Evolutionary conservation across 2,888 invertebrate genomes (phyloP).

Genomic region (Tortrix viridana): DNA sequence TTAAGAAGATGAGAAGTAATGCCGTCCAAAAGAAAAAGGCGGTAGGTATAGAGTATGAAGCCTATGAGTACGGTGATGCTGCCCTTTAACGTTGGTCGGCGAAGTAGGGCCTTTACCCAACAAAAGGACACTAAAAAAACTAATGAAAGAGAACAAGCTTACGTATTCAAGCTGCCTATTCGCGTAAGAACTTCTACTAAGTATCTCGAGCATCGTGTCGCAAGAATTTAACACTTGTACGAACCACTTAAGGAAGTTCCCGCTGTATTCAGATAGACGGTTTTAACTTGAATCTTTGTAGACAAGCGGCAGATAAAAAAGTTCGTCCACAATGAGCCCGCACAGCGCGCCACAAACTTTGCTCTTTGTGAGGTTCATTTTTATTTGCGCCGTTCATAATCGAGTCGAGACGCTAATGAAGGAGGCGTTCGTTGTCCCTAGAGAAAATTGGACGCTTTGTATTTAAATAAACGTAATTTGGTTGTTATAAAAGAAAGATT

Average conservation of each 20-base stretch:
- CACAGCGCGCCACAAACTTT: slow-evolving; percentile 39
- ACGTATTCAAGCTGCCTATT: background rate
- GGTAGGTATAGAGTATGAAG: too few relatives aligned
- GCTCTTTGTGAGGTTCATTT: slow-evolving; percentile 42
- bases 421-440: background rate
- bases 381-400: slow-evolving; percentile 42
- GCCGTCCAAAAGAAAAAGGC: too few relatives aligned
- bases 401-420: slow-evolving; percentile 15
- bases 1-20: too few relatives aligned
- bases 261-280: slow-evolving; percentile 7
- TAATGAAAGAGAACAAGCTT: background rate
- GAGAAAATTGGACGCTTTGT: slow-evolving; percentile 4
- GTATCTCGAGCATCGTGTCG: slow-evolving; percentile 24
- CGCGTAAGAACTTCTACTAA: background rate
- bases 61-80: too few relatives aligned
- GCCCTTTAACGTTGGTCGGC: too few relatives aligned
- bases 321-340: slow-evolving; percentile 29
- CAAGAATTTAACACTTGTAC: slow-evolving; percentile 24
- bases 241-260: slow-evolving; percentile 18
- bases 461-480: background rate
- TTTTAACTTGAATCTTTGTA: slow-evolving; percentile 21
- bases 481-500: background rate
- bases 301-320: slow-evolving; percentile 31
- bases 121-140: background rate
- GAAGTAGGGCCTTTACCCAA: background rate